phyloP scores from a whole-genome alignment of 2,797 vertebrate species.

The Numenius phaeopus region DNA sequence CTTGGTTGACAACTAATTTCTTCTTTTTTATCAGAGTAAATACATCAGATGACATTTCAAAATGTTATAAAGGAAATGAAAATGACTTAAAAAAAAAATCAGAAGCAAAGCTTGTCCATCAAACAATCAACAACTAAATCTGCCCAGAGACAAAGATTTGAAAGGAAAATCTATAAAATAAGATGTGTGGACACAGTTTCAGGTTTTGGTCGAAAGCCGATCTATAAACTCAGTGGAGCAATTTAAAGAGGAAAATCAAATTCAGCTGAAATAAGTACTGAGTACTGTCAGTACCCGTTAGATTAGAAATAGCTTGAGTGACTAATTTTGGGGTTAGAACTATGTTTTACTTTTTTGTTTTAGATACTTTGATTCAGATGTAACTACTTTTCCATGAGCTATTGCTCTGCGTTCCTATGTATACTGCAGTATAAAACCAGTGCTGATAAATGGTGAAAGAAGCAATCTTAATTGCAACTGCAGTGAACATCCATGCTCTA shows the following conservation, averaged over 20 bases:
- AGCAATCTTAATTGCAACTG: neutral
- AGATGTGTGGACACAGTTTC: neutral
- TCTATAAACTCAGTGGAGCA: constrained; percentile 24
- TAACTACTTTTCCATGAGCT: neutral
- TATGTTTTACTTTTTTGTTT: neutral
- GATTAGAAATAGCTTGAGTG: neutral
- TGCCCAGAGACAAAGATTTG: neutral
- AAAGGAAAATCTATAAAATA: constrained; percentile 55
- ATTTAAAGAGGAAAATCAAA: constrained; percentile 24
- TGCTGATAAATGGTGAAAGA: neutral
- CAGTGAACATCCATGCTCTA: neutral
- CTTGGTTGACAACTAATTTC: neutral
- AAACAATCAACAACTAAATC: constrained; percentile 9
- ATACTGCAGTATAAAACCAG: fast-evolving
- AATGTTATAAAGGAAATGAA: constrained; percentile 20
- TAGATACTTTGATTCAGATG: neutral
- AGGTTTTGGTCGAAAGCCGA: constrained; percentile 9
- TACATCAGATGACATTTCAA: neutral
- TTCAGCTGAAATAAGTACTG: neutral
- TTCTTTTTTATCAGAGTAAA: neutral
- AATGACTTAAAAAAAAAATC: neutral
- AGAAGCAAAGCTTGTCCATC: constrained; percentile 9
- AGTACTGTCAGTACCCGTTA: neutral
- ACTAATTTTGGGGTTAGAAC: neutral
- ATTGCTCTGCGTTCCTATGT: neutral